phyloP scores from a whole-genome alignment of 1,140 invertebrate species.

The Sesamia nonagrioides region DNA sequence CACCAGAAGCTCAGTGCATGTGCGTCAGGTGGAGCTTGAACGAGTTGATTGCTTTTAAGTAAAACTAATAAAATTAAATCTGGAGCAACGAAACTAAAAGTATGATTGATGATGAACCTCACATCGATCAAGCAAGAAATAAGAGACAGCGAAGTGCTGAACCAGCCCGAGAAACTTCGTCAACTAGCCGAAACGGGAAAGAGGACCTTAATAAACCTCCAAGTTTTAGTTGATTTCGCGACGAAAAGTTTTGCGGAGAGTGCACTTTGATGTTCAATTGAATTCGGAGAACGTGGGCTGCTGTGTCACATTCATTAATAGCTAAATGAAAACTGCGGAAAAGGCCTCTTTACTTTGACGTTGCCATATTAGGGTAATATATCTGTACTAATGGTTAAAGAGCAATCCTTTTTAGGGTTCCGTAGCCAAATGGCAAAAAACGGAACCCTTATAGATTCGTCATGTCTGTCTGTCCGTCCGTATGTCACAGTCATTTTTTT shows the following conservation, averaged over 20 bases:
- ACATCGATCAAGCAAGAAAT: conserved; percentile 19
- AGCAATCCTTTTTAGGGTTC: too few species aligned
- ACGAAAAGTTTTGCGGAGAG: neutral
- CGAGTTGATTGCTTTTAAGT: neutral
- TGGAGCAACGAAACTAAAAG: conserved; percentile 11
- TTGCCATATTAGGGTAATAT: neutral
- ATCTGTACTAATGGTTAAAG: neutral
- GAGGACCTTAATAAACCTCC: neutral
- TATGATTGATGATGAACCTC: neutral
- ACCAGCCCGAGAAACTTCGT: neutral
- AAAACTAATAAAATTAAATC: neutral
- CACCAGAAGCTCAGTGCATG: too few species aligned
- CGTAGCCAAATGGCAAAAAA: too few species aligned
- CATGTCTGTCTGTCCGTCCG: too few species aligned
- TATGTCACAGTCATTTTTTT: too few species aligned
- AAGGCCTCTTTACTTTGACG: neutral
- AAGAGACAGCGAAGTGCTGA: neutral
- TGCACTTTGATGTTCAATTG: neutral
- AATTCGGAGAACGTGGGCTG: neutral
- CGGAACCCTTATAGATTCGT: too few species aligned
- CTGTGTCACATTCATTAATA: neutral
- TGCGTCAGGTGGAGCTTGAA: too few species aligned
- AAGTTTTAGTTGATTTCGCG: neutral
- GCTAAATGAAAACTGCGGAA: neutral
- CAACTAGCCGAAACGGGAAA: neutral